Evolutionary conservation across 2,888 invertebrate species (phyloP).

Genomic region (Mellilla xanthometata): DNA sequence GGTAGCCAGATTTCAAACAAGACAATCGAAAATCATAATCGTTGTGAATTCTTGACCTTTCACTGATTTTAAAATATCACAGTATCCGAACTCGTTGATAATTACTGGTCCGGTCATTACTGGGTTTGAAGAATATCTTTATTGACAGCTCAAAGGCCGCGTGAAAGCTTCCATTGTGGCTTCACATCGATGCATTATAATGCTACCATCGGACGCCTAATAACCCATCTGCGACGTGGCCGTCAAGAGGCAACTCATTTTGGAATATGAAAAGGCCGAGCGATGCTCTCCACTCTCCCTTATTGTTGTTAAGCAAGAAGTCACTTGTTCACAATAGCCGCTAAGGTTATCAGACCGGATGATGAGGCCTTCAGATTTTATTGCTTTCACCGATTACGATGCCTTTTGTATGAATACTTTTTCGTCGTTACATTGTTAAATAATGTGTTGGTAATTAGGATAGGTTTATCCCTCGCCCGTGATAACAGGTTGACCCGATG

Average conservation of each 20-base stretch:
- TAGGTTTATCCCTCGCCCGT: constrained; percentile 42
- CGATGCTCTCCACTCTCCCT: constrained; percentile 62
- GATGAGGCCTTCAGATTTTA: constrained; percentile 70
- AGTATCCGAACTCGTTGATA: constrained; percentile 45
- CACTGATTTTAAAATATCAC: constrained; percentile 36
- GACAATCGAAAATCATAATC: constrained; percentile 31
- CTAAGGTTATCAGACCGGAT: constrained; percentile 78
- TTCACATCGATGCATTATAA: constrained; percentile 57
- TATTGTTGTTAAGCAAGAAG: constrained; percentile 58
- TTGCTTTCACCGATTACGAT: constrained; percentile 75
- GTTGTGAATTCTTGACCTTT: constrained; percentile 38
- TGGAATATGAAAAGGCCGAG: constrained; percentile 72
- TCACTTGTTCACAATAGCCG: constrained; percentile 65
- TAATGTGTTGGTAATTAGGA: constrained; percentile 52
- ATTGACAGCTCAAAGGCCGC: constrained; percentile 69
- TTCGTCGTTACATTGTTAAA: constrained; percentile 49
- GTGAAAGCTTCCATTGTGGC: constrained; percentile 67
- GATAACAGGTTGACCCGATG: constrained; percentile 34
- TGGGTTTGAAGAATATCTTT: constrained; percentile 55
- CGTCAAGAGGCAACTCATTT: constrained; percentile 70
- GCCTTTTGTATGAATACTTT: constrained; percentile 57
- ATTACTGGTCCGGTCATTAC: constrained; percentile 61
- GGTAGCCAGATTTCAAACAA: constrained; percentile 20
- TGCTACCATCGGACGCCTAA: constrained; percentile 66
- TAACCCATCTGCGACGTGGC: constrained; percentile 53